Evolutionary conservation across 2,113 vertebrate genomes (phyloP).

Genomic region (Ciconia stormi): DNA sequence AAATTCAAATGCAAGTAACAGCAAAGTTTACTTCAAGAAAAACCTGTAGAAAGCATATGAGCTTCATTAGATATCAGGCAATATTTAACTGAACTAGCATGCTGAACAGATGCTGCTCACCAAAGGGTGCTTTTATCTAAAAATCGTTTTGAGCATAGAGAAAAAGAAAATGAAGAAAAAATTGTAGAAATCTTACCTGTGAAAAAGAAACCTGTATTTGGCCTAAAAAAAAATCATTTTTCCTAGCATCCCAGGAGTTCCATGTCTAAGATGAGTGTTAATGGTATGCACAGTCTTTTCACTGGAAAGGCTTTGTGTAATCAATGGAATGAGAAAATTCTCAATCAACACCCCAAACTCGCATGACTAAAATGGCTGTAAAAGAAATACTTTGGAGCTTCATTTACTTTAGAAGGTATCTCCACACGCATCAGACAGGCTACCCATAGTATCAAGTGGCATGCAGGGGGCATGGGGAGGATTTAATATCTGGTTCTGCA

Average conservation of each 20-base stretch:
- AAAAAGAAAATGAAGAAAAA: background rate
- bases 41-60: background rate
- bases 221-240: background rate
- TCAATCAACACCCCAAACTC: background rate
- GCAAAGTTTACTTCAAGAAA: background rate
- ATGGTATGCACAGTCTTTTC: background rate
- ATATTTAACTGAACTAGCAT: conserved; percentile 17
- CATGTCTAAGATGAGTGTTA: background rate
- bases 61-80: conserved; percentile 8
- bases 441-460: background rate
- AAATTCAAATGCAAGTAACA: background rate
- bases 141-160: background rate
- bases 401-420: background rate
- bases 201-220: background rate
- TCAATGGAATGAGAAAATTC: background rate
- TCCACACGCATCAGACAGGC: background rate
- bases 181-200: background rate
- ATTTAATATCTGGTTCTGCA: background rate
- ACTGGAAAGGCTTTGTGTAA: background rate
- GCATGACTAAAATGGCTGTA: background rate
- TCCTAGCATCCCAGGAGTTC: background rate
- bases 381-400: background rate
- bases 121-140: conserved; percentile 5
- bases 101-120: conserved; percentile 38
- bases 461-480: no score